Evolutionary conservation across 2,113 vertebrate species (phyloP), one percentile per base, ranked within the genome.

Genomic region (Prinia subflava): DNA sequence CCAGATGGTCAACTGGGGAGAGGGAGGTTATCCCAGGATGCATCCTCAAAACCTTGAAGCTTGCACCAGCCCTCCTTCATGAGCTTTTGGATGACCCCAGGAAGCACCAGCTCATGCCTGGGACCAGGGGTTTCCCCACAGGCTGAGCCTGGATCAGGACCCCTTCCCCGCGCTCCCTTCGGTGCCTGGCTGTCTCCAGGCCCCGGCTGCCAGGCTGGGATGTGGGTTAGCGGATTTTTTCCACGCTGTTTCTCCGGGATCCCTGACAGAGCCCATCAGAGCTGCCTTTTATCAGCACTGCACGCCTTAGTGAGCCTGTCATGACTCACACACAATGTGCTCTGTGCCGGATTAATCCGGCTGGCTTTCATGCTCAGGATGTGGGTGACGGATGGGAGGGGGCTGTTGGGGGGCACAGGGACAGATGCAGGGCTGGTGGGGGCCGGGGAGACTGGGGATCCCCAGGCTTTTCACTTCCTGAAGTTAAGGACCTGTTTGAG

Each of bases 261-360:
- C 95, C 94, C 96, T 96, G 96, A 97, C 97, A 96, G 96, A 98
- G 95, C 83, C 71, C 95, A 94, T 93, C 97, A 98, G 98, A 98
- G 97, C 98, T 98, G 98, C 92, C 97, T 98, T 98, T 97, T 96
- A 97, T 98, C 98, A 98, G 97, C 94, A 75, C 98, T 98, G 98
- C 98, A 98, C 95, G 98, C 98, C 98, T 97, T 98, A 98, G 98
- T 98, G 98, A 98, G 95, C 98, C 98, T 98, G 98, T 98, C 98
- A 97, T 97, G 98, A 97, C 98, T 96, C 69, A 85, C 96, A 98
- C 97, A 98, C 98, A 98, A 98, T 98, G 97, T 94, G 98, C 97
- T 99, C 98, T 98, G 97, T 97, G 97, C 97, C 33, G 50, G 95
- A 92, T 98, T 98, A 99, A 98, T 98, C 98, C 97, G 95, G 97